Percentiles rank a stretch among this genome's conserved stretches.
Evolutionary conservation across 2,113 vertebrate species (phyloP).

Genomic region (Nibea coibor): DNA sequence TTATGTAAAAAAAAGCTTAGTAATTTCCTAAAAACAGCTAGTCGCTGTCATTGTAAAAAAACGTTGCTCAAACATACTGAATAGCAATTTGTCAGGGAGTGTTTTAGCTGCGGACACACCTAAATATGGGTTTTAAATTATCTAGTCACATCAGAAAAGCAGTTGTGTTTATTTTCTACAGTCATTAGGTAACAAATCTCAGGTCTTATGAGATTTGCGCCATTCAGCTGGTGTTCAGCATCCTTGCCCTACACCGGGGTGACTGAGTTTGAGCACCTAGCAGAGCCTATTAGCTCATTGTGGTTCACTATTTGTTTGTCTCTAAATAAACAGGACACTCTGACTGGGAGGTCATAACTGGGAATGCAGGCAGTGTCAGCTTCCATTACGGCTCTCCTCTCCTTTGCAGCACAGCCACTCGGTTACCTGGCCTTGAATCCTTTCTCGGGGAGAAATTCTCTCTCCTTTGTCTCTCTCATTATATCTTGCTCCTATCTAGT

Average conservation of each 20-base stretch:
- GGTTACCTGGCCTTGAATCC: constrained; percentile 37
- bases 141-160: background rate
- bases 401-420: constrained; percentile 34
- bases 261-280: constrained; percentile 52
- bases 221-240: constrained; percentile 40
- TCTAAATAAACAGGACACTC: constrained; percentile 70
- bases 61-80: too few species aligned
- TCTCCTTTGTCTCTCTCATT: constrained; percentile 62
- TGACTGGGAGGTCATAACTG: constrained; percentile 68
- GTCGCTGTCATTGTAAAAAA: too few species aligned
- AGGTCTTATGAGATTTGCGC: constrained; percentile 15
- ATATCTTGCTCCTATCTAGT: constrained; percentile 46
- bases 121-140: background rate
- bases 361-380: constrained; percentile 59
- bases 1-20: background rate
- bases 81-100: background rate
- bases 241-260: constrained; percentile 12
- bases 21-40: background rate
- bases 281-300: constrained; percentile 62
- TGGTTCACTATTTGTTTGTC: constrained; percentile 64
- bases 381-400: constrained; percentile 52
- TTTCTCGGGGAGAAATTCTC: constrained; percentile 45
- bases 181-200: constrained; percentile 9
- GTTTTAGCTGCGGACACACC: background rate
- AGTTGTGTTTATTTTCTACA: background rate